Percentiles rank a stretch among this genome's conserved stretches.
Conservation (phyloP, 2,888 invertebrate species). For the Cybosia mesomella region DNA sequence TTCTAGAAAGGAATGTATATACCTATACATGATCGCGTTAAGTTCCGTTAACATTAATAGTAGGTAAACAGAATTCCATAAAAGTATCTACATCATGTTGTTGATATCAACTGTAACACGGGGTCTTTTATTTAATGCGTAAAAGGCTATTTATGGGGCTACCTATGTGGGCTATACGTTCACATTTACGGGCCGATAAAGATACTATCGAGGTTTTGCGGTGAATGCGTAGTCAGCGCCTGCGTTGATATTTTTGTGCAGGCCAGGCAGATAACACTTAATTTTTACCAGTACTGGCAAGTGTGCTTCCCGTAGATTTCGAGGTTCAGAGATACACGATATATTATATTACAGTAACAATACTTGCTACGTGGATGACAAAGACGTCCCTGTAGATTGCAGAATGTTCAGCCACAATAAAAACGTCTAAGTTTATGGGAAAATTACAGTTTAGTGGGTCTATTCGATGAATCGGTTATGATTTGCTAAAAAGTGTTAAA, state of each 20-base stretch:
- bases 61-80: background rate
- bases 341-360: too few relatives aligned
- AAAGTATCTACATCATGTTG: background rate
- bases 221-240: background rate
- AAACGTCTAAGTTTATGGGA: too few relatives aligned
- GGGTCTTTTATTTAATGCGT: background rate
- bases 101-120: background rate
- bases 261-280: background rate
- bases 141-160: background rate
- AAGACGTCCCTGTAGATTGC: too few relatives aligned
- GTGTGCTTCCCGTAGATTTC: background rate
- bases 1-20: too few relatives aligned
- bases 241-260: constrained; percentile 2
- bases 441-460: too few relatives aligned
- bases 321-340: background rate
- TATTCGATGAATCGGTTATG: too few relatives aligned
- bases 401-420: too few relatives aligned
- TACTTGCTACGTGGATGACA: too few relatives aligned
- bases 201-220: background rate
- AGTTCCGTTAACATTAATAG: too few relatives aligned
- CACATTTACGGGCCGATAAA: background rate
- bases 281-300: background rate
- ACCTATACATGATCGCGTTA: too few relatives aligned
- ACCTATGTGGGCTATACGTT: background rate
- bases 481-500: too few relatives aligned